Evolutionary conservation across 2,113 vertebrate species (phyloP).

Genomic region (Urocitellus parryii): DNA sequence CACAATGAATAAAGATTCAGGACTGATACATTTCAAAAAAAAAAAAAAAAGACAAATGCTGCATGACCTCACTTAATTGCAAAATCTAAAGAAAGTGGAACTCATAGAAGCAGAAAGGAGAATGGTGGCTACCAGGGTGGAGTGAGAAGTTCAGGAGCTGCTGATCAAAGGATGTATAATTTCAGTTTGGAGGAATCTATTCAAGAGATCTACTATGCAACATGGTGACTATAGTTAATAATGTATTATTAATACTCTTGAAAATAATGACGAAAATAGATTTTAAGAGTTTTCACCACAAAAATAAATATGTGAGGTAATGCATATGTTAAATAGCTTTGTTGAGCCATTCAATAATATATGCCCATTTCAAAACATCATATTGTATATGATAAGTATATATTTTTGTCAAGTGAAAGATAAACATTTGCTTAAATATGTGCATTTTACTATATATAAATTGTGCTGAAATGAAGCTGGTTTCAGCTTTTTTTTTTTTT

Average conservation of each 20-base stretch:
- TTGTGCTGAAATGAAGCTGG: background rate
- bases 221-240: background rate
- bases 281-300: background rate
- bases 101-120: background rate
- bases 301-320: background rate
- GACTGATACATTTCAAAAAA: no score
- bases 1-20: no score
- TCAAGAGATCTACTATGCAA: background rate
- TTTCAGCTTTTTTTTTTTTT: constrained; percentile 18
- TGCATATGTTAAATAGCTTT: background rate
- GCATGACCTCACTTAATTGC: background rate
- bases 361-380: background rate
- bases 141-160: background rate
- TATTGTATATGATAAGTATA: background rate
- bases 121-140: background rate
- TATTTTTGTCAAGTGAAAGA: background rate
- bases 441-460: background rate
- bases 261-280: background rate
- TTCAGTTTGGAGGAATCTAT: background rate
- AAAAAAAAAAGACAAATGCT: background rate
- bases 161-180: background rate
- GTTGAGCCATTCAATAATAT: background rate
- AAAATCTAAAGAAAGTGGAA: background rate
- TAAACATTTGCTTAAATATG: background rate
- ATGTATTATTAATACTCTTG: background rate